These are phyloP conservation scores for Notodromas monacha DNA, from an alignment of 2,888 invertebrate genomes.

Conservation along the genomic window DNA sequence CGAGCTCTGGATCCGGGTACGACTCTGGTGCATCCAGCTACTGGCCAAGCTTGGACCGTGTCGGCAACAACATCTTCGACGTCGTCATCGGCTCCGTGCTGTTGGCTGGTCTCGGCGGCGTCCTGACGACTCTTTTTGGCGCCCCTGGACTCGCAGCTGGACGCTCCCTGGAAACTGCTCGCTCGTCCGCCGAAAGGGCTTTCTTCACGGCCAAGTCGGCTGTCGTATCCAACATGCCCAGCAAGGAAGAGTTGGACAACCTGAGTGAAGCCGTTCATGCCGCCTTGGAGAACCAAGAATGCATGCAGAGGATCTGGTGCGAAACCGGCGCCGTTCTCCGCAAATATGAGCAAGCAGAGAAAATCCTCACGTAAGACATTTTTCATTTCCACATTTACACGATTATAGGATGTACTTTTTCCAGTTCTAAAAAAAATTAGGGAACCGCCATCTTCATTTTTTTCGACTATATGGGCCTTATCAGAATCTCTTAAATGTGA, in stretches of 20 bases:
- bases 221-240: neutral
- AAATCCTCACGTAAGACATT: conserved; percentile 1
- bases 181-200: neutral
- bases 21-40: neutral
- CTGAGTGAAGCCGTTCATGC: neutral
- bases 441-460: too few species aligned
- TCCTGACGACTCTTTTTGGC: neutral
- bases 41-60: neutral
- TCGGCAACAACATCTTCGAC: neutral
- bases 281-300: neutral
- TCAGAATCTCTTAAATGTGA: too few species aligned
- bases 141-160: neutral
- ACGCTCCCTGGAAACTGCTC: neutral
- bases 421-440: too few species aligned
- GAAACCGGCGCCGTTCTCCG: conserved; percentile 1
- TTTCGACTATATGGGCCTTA: too few species aligned
- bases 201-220: neutral
- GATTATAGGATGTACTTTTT: too few species aligned
- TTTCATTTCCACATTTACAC: too few species aligned
- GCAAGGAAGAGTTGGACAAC: neutral
- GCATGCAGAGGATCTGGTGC: conserved; percentile 2
- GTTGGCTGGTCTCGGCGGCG: neutral
- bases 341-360: neutral
- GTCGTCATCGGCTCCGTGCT: neutral
- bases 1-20: neutral